Base-by-base conservation (phyloP, 2,888 invertebrate species). In the Plebejus anna region DNA sequence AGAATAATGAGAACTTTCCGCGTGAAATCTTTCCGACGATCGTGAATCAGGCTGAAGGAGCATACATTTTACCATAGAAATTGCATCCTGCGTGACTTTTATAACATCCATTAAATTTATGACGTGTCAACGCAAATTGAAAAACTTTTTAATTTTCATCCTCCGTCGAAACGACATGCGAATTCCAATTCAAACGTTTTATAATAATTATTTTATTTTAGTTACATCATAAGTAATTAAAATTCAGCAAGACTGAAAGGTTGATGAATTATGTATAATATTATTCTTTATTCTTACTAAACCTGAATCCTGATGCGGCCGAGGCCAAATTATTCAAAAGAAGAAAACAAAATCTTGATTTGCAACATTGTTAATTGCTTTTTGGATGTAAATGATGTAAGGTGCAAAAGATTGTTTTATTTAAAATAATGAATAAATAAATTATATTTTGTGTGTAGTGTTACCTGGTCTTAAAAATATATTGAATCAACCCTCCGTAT, bases 401-500 rank as follows among this genome's bases (percentile, higher is more conserved):
- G 6, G 4, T 13, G 66, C 32, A 42, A 42, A 42, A 42, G 9
- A 42, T 42, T 42, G 32, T 70, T 11, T 70, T 32, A 22, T 32
- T 28, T 4, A 22, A 22, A 6, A 59, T n/a, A 36, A 4, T 22
- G 36, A n/a, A 32, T 5, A n/a, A 13, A 70, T 38, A 7, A 38
- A 38, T 36, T 3, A 70, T n/a, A 13, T 70, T 42, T 42, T 28
- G 3, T 71, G 71, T 61, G 61, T 28, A 61, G 61, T 22, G 11
- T 66, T 5, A 66, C 32, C 32, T 32, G 1, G 32, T 66, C 66
- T 66, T 66, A 22, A 16, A 36, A 61, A 16, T 13, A 66, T 66
- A 66, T 61, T 61, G n/a, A 72, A 47, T 47, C 47, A 47, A 22
- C 72, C 72, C 72, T 79, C 77, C 78, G 79, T 78, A 80, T 82